These are phyloP conservation scores for Nesogale talazaci DNA, from an alignment of 2,113 vertebrate genomes.

Conservation along the genomic window DNA sequence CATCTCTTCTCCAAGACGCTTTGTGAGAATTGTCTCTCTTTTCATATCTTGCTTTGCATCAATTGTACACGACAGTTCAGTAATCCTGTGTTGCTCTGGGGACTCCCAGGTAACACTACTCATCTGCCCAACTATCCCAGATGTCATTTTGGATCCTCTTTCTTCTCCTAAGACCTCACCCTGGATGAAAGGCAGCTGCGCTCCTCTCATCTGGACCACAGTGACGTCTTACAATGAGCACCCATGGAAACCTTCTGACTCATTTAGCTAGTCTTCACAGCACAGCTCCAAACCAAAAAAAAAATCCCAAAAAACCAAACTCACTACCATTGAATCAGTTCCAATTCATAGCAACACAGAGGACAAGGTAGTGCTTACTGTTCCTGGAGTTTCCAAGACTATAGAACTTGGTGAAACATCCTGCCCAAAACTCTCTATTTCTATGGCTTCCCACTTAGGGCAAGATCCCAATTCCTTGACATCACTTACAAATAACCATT, in stretches of 20 bases:
- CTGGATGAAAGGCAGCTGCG: background rate
- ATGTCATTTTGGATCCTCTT: too few relatives aligned
- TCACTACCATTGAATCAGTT: too few relatives aligned
- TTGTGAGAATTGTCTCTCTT: background rate
- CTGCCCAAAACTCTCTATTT: background rate
- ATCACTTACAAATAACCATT: slow-evolving; percentile 2
- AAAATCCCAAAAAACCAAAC: too few relatives aligned
- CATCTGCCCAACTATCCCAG: too few relatives aligned
- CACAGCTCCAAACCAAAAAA: background rate
- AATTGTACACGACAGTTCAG: background rate
- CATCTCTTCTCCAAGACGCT: background rate
- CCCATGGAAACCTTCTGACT: background rate
- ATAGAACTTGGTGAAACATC: background rate
- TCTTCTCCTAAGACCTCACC: background rate
- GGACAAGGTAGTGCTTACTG: too few relatives aligned
- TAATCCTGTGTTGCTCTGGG: too few relatives aligned
- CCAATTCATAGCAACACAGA: background rate
- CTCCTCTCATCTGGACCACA: too few relatives aligned
- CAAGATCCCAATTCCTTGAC: background rate
- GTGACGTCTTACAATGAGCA: background rate
- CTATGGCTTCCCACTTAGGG: background rate
- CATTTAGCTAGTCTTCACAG: background rate
- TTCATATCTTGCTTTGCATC: background rate
- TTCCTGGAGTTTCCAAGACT: too few relatives aligned
- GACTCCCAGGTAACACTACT: too few relatives aligned